Evolutionary conservation across 1,140 invertebrate species (phyloP).

Genomic region (Zaprionus camerounensis): DNA sequence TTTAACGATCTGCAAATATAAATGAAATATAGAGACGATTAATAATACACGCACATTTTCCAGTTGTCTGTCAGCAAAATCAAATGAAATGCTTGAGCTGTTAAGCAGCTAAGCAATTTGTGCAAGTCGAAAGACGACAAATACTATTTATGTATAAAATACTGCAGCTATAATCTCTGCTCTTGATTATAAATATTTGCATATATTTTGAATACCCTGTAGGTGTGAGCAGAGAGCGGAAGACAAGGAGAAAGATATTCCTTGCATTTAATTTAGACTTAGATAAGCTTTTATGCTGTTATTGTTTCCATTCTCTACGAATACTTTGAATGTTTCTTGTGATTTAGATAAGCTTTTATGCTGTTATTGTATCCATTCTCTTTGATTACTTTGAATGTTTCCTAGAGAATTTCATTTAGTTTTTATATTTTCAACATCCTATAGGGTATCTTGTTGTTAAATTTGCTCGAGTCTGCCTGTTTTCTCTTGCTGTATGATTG

Average conservation of each 20-base stretch:
- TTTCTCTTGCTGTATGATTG: not conserved
- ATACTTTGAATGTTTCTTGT: not conserved
- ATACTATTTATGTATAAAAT: conserved; percentile 32
- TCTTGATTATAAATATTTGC: conserved; percentile 4
- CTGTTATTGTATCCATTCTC: not conserved
- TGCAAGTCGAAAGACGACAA: conserved; percentile 29
- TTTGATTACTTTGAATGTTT: not conserved
- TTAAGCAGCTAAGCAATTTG: conserved; percentile 25
- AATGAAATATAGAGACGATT: conserved; percentile 36
- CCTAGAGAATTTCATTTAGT: not conserved
- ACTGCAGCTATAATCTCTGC: conserved; percentile 7
- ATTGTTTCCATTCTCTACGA: not conserved
- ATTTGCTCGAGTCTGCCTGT: not conserved
- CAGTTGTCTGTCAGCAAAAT: conserved; percentile 7
- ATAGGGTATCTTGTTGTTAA: not conserved
- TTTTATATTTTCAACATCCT: not conserved
- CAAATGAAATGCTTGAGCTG: conserved; percentile 38
- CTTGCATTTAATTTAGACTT: not conserved
- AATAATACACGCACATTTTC: conserved; percentile 57
- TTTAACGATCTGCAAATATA: conserved; percentile 57
- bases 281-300: not conserved
- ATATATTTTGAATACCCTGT: not conserved
- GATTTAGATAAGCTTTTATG: not conserved
- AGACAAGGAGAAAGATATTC: not conserved
- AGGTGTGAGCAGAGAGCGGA: not conserved